Base-by-base conservation (phyloP, 1,140 invertebrate species). In the Dreissena rostriformis region DNA sequence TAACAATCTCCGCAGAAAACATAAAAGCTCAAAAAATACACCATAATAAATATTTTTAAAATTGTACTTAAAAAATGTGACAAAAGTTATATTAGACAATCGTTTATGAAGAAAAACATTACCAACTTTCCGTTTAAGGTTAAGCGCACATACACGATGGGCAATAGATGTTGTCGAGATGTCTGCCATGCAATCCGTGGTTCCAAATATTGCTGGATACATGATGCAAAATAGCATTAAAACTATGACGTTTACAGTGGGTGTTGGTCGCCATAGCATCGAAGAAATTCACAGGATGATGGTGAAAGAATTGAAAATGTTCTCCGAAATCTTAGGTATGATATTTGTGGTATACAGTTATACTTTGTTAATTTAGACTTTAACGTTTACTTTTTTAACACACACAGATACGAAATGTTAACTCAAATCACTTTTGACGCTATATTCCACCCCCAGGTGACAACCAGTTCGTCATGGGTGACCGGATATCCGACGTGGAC, bases 381-480 rank as follows among this genome's bases (percentile, higher is more conserved):
- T n/a, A 5, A 39, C 4, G n/a, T n/a, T n/a, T n/a, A n/a, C n/a
- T n/a, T n/a, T n/a, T n/a, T n/a, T n/a, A n/a, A n/a, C n/a, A n/a
- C n/a, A n/a, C n/a, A n/a, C n/a, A n/a, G n/a, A n/a, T n/a, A n/a
- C n/a, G n/a, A n/a, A n/a, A n/a, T n/a, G n/a, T n/a, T n/a, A n/a
- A n/a, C n/a, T n/a, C 8, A 39, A 39, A 8, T 2, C 39, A 39
- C 39, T n/a, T n/a, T n/a, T n/a, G n/a, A n/a, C n/a, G n/a, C n/a
- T n/a, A n/a, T n/a, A n/a, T n/a, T n/a, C n/a, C n/a, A 67, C 39
- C n/a, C n/a, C 7, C 76, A 91, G 92, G 91, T 53, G 86, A 86
- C 51, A 91, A 92, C 76, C 53, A 72, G 12, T 93, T 87, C 77
- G 82, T 93, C 8, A 78, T 90, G 53, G 92, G 92, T 53, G 82